These are phyloP conservation scores for Dipus sagitta DNA, from an alignment of 2,797 vertebrate species.

Conservation along the genomic window DNA sequence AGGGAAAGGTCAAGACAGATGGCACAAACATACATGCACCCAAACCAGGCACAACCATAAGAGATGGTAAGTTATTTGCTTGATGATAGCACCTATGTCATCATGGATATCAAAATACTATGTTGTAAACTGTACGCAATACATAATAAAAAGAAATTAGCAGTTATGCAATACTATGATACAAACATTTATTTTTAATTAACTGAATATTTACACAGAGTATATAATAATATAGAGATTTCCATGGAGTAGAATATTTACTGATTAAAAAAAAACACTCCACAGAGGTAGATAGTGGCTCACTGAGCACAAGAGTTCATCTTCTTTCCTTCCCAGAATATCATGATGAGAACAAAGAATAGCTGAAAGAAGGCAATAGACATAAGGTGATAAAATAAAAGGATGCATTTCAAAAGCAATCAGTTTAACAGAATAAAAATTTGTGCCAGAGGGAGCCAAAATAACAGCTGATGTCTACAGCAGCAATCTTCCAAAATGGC, in stretches of 20 bases:
- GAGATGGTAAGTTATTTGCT: neutral
- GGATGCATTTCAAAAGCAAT: constrained; percentile 43
- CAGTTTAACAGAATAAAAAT: neutral
- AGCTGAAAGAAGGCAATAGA: neutral
- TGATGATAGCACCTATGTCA: neutral
- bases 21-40: neutral
- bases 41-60: neutral
- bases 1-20: constrained; percentile 9
- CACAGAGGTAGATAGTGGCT: neutral
- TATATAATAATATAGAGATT: neutral
- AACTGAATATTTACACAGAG: neutral
- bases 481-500: neutral
- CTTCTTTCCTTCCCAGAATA: neutral
- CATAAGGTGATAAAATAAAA: neutral
- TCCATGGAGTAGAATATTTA: constrained; percentile 21
- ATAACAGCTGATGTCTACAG: neutral
- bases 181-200: neutral
- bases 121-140: neutral
- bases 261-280: neutral
- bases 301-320: neutral
- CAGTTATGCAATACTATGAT: too few species aligned
- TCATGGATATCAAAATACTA: neutral
- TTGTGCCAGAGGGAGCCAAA: neutral
- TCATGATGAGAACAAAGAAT: neutral
- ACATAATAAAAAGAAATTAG: neutral